Base-by-base conservation (phyloP, 2,888 invertebrate genomes). In the Omphaloscelis lunosa region DNA sequence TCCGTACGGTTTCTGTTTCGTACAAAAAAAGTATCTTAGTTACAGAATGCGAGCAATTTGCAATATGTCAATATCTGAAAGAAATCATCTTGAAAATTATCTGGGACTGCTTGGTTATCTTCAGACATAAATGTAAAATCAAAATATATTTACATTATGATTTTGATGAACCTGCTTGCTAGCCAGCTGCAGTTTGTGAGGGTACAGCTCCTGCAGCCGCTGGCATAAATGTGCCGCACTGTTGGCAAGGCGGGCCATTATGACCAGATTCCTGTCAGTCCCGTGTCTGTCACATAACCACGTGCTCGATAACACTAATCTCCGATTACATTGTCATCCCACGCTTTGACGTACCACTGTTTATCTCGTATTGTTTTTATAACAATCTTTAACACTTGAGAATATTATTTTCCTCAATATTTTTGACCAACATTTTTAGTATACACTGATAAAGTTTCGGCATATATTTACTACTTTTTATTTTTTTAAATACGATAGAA, bases 201-300 rank as follows among this genome's bases (percentile, higher is more conserved):
- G 96, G 77, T 96, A 95, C 82, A 96, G 74, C 87, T 96, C 96
- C 89, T 95, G 95, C n/a, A 96, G 88, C 58, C 95, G 91, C 85
- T 96, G 96, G 86, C 94, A 96, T 77, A 96, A 90, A 53, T 96
- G 95, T 6, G 93, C 95, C 0, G 96, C 96, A 66, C 94, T 93
- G 65, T 92, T 94, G 39, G 96, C 95, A 41, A 96, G 75, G 0
- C 95, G 92, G 29, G 96, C 96, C 96, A 96, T 96, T 77, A 66
- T 83, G 53, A 58, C 69, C 77, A 76, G 82, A 59, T 51, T 45
- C 29, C 58, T 68, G 51, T 61, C 71, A 74, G 74, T 75, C 45
- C 59, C 48, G 68, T 77, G 75, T 80, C 86, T 77, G 39, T 23
- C 74, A 76, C 56, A 75, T 59, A 75, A 84, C 86, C 88, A 88